Base-by-base conservation (phyloP, 2,888 invertebrate genomes). In the Archips xylosteana region DNA sequence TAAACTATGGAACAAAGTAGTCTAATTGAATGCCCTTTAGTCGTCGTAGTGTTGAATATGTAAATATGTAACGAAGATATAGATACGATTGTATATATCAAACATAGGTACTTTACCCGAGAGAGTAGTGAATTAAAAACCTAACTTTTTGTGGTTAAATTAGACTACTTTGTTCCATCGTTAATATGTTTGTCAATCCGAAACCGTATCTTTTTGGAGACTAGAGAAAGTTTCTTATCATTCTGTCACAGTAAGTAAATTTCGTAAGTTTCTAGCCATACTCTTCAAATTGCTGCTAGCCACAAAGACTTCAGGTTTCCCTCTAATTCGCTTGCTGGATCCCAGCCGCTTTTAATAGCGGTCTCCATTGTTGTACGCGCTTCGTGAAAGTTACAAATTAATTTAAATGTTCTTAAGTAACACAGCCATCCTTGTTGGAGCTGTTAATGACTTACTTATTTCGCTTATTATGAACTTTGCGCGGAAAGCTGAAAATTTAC, bases 341-440 rank as follows among this genome's bases (percentile, higher is more conserved):
- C 76, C 80, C 78, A 78, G 76, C 77, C 78, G 79, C 77, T 77
- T 79, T 79, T 87, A 87, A 88, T 84, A 80, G 82, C 78, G 78
- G 76, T 77, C 74, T 81, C 82, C 81, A 81, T 88, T 86, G 84
- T 87, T 85, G 82, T 83, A 80, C 79, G 76, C 78, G 80, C 82
- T 83, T 81, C 78, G 80, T 76, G 79, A 88, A 90, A 90, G 88
- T 91, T 89, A 78, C 82, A 89, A 89, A 89, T 90, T 87, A 86
- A 88, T 89, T 89, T 87, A 87, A 74, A 89, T 86, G 86, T 87
- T 88, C 80, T 70, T 72, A 75, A 76, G 81, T 82, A 86, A 85
- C 82, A 83, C 78, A 81, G 81, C 81, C 77, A 75, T 80, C 80
- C 81, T 81, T 80, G 82, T 82, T 79, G 81, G 78, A 81, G 78